Conservation (phyloP, 2,797 vertebrate species). For the Manis pentadactyla region DNA sequence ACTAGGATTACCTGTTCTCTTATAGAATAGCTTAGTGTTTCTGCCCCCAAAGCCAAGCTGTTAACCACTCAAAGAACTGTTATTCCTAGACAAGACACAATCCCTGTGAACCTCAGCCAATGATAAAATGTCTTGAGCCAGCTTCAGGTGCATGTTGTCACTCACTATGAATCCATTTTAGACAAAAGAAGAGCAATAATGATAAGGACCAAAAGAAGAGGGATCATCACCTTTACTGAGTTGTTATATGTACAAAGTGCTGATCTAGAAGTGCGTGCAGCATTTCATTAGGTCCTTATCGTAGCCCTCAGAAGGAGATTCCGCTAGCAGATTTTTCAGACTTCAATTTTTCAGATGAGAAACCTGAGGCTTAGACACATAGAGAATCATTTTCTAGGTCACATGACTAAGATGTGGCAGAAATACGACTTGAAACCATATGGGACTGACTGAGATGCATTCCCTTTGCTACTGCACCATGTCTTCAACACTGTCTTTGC, state of each 20-base stretch:
- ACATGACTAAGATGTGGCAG: neutral
- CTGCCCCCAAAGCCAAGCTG: neutral
- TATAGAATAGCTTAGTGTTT: neutral
- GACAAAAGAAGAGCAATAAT: neutral
- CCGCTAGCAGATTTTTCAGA: neutral
- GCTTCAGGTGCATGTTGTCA: neutral
- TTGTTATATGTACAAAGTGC: neutral
- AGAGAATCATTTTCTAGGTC: neutral
- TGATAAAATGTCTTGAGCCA: neutral
- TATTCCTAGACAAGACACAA: neutral
- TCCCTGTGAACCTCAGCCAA: neutral
- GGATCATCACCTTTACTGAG: fast-evolving
- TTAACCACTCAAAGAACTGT: neutral
- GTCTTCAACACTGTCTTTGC: neutral
- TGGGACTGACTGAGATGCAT: neutral
- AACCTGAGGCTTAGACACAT: neutral
- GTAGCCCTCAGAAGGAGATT: neutral
- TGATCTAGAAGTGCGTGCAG: fast-evolving
- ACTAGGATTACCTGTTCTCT: neutral
- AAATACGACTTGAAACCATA: neutral
- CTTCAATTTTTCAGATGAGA: neutral
- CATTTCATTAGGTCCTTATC: neutral
- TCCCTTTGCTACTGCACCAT: neutral
- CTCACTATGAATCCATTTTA: neutral
- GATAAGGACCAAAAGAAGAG: no score